phyloP scores from a whole-genome alignment of 2,888 invertebrate species.

The Cryptus viduatorius region DNA sequence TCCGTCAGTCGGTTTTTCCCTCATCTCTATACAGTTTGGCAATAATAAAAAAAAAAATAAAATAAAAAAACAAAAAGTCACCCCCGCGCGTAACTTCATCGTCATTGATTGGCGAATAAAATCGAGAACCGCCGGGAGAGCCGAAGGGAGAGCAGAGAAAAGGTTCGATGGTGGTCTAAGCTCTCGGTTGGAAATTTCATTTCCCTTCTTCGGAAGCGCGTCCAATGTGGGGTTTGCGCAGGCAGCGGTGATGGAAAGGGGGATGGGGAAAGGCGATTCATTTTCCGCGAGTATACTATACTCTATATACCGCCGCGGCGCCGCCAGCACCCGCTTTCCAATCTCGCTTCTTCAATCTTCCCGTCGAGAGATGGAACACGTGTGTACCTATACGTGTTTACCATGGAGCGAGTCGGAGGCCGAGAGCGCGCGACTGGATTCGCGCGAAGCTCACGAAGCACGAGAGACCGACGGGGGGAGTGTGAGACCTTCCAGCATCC shows the following conservation, averaged over 20 bases:
- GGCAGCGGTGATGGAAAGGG: constrained; percentile 8
- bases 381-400: constrained; percentile 58
- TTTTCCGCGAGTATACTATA: constrained; percentile 49
- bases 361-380: constrained; percentile 57
- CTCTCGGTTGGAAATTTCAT: constrained; percentile 61
- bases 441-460: constrained; percentile 19
- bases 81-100: constrained; percentile 23
- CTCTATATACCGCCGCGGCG: constrained; percentile 34
- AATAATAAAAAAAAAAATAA: constrained; percentile 2
- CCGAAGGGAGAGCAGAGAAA: constrained; percentile 7
- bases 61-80: constrained; percentile 24
- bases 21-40: constrained; percentile 1
- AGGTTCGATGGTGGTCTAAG: constrained; percentile 48
- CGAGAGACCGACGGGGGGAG: background rate
- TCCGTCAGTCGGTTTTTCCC: constrained; percentile 19
- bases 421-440: constrained; percentile 12
- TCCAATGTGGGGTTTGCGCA: constrained; percentile 28
- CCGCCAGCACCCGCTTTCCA: constrained; percentile 59
- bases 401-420: constrained; percentile 30
- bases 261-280: constrained; percentile 46
- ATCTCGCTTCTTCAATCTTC: constrained; percentile 66
- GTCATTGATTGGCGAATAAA: constrained; percentile 55
- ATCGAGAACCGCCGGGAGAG: constrained; percentile 12
- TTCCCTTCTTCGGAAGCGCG: constrained; percentile 40
- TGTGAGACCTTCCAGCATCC: background rate